Conservation (phyloP, 2,888 invertebrate genomes). For the Drosophila cyrtoloma region DNA sequence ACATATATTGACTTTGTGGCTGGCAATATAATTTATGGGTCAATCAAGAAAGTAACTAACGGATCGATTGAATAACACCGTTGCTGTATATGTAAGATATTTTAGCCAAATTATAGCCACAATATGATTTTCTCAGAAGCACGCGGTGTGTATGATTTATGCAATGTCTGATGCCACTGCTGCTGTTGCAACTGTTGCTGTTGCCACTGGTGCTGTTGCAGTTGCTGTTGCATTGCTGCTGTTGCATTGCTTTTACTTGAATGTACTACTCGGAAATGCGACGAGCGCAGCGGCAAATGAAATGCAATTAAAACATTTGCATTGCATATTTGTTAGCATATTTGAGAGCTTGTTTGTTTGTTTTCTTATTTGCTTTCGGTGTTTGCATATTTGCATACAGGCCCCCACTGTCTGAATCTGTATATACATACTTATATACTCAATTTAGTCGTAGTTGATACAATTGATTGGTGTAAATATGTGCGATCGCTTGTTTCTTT, state of each 20-base stretch:
- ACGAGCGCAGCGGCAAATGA: slow-evolving; percentile 56
- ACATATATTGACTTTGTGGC: slow-evolving; percentile 5
- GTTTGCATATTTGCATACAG: slow-evolving; percentile 35
- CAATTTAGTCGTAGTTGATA: slow-evolving; percentile 48
- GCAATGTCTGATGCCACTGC: slow-evolving; percentile 29
- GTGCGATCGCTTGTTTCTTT: slow-evolving; percentile 36
- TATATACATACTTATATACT: slow-evolving; percentile 22
- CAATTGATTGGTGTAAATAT: slow-evolving; percentile 68
- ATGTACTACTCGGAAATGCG: slow-evolving; percentile 33
- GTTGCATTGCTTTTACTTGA: slow-evolving; percentile 35
- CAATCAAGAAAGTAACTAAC: slow-evolving; percentile 16
- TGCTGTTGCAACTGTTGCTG: slow-evolving; percentile 20
- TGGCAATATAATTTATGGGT: slow-evolving; percentile 18
- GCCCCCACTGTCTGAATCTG: slow-evolving; percentile 10
- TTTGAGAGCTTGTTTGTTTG: slow-evolving; percentile 29
- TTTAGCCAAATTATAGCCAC: slow-evolving; percentile 7
- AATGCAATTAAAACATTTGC: slow-evolving; percentile 77
- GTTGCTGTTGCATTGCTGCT: slow-evolving; percentile 12
- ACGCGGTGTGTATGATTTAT: slow-evolving; percentile 69
- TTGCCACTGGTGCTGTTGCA: slow-evolving; percentile 6
- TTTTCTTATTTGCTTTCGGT: slow-evolving; percentile 14
- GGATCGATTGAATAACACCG: background rate
- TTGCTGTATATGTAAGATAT: slow-evolving; percentile 9
- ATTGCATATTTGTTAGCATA: slow-evolving; percentile 60
- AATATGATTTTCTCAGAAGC: slow-evolving; percentile 7